Percentiles rank a stretch among this genome's conserved stretches.
Evolutionary conservation across 1,140 invertebrate genomes (phyloP).

Genomic region (Achroia grisella): DNA sequence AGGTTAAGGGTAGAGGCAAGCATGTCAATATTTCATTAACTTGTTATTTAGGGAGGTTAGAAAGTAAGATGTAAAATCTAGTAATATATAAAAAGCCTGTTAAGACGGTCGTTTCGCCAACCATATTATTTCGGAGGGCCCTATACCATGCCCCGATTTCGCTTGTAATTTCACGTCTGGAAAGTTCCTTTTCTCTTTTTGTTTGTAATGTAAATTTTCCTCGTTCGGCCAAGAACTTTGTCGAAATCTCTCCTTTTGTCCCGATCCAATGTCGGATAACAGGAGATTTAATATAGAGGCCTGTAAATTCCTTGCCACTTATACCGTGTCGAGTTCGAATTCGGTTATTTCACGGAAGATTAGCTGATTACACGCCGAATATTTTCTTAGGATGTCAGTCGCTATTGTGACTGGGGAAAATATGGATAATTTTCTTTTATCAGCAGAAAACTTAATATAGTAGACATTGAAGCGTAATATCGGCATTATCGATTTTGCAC

Average conservation of each 20-base stretch:
- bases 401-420: constrained; percentile 5
- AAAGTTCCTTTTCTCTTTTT: constrained; percentile 47
- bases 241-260: constrained; percentile 45
- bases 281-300: constrained; percentile 49
- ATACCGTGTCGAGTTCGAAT: constrained; percentile 21
- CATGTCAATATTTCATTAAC: constrained; percentile 14
- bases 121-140: constrained; percentile 17
- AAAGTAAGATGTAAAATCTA: constrained; percentile 19
- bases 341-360: constrained; percentile 31
- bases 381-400: constrained; percentile 11
- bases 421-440: neutral
- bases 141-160: constrained; percentile 7
- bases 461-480: neutral
- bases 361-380: constrained; percentile 23
- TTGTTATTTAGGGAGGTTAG: constrained; percentile 20
- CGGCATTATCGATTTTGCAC: neutral
- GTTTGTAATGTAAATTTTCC: constrained; percentile 61
- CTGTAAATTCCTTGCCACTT: constrained; percentile 29
- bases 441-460: neutral
- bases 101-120: constrained; percentile 6
- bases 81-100: constrained; percentile 31
- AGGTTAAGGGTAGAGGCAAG: neutral
- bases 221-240: constrained; percentile 39
- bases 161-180: constrained; percentile 49
- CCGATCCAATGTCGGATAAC: constrained; percentile 47